phyloP scores from a whole-genome alignment of 2,797 vertebrate genomes.

The Sylvilagus floridanus region DNA sequence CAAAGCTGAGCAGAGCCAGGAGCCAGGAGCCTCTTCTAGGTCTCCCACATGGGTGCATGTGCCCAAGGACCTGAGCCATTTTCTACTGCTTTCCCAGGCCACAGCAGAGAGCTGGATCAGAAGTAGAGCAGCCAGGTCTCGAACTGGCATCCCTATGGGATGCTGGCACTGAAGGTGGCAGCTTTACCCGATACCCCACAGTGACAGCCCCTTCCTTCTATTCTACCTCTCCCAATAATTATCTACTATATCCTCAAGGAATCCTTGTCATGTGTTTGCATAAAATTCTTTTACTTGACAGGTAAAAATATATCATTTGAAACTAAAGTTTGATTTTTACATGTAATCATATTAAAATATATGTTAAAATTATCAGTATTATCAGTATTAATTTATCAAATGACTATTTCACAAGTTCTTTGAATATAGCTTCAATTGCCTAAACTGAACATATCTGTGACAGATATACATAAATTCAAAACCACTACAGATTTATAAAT shows the following conservation, averaged over 20 bases:
- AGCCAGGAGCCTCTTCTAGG: too few species aligned
- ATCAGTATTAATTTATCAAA: background rate
- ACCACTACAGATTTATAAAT: background rate
- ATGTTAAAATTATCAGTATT: background rate
- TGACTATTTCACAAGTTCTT: background rate
- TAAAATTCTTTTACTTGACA: conserved; percentile 5
- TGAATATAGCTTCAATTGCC: background rate
- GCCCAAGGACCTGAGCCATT: too few species aligned
- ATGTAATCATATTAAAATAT: background rate
- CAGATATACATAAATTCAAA: conserved; percentile 2
- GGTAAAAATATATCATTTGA: conserved; percentile 3
- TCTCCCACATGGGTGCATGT: too few species aligned
- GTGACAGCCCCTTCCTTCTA: background rate
- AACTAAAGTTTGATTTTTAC: background rate
- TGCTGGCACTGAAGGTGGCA: too few species aligned
- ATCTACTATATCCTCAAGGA: background rate
- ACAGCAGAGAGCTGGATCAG: too few species aligned
- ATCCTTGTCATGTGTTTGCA: background rate
- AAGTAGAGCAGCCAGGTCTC: too few species aligned
- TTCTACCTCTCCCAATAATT: background rate
- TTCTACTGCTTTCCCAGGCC: too few species aligned
- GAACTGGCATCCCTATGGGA: too few species aligned
- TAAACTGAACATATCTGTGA: background rate
- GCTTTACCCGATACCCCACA: too few species aligned
- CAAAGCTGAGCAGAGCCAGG: too few species aligned